Evolutionary conservation across 2,888 invertebrate genomes (phyloP), one percentile per base, ranked within the genome.

Genomic region (Eupithecia subfuscata): DNA sequence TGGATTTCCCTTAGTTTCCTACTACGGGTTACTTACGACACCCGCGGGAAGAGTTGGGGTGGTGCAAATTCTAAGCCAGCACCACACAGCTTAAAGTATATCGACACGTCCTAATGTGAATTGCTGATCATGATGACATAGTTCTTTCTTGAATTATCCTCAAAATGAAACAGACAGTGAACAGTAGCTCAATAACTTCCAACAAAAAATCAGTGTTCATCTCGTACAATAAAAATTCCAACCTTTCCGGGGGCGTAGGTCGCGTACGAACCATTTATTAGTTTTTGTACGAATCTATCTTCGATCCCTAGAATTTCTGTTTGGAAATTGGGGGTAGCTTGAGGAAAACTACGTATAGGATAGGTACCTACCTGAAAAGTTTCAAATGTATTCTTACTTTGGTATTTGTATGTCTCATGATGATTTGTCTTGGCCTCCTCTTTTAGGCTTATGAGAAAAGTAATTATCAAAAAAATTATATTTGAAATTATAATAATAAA

Each of bases 111-210:
- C 37, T 7, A 37, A 37, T 37, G 5, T 37, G 37, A 30, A 5
- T 5, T 34, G 40, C 9, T 40, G 8, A 9, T 40, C 8, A 48
- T 56, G 52, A 9, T 56, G 7, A 11, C 0, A 52, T 8, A 34
- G 34, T 34, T 30, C 30, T 64, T 64, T 30, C 12, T 18, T 34
- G 64, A 34, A 9, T 34, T 18, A 64, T 18, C 7, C 8, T 64
- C 34, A 18, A 34, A 64, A 34, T 64, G 64, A 60, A 34, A 64
- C 64, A 64, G 64, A 64, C 18, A 34, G 9, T 9, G 74, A 79
- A 75, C 78, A 80, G 84, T 82, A 81, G 83, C 84, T 82, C 82
- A 84, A 84, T 82, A 85, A 85, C 81, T 85, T 84, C 82, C 75
- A 73, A 69, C 69, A 71, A 78, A 78, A 84, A 85, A 83, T 83